A percentile compares a stretch with the other conserved stretches of the same genome.
These are phyloP conservation scores for Hucho hucho DNA, from an alignment of 2,113 vertebrate genomes.

Conservation along the genomic window DNA sequence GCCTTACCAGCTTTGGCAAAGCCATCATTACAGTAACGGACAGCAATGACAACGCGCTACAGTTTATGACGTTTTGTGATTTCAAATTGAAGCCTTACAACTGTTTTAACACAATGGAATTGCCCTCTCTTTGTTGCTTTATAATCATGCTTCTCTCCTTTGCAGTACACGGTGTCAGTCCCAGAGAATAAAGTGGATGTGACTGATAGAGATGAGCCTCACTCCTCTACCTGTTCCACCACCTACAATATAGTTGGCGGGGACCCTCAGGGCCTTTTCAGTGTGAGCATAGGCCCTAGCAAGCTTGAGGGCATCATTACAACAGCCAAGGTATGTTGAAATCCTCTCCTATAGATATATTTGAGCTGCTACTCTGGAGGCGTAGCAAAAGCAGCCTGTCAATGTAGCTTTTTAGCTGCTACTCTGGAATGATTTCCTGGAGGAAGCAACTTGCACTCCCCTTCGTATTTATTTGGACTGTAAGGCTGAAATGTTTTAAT, in stretches of 20 bases:
- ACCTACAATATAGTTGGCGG: slow-evolving; percentile 77
- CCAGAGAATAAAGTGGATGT: slow-evolving; percentile 73
- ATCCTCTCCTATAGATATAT: background rate
- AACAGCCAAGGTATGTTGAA: slow-evolving; percentile 77
- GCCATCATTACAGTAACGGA: slow-evolving; percentile 79
- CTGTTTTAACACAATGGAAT: background rate
- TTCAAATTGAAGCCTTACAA: background rate
- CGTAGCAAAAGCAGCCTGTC: too few relatives aligned
- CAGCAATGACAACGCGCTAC: slow-evolving; percentile 80
- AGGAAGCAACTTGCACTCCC: too few relatives aligned
- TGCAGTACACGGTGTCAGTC: slow-evolving; percentile 73
- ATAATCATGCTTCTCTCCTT: slow-evolving; percentile 4
- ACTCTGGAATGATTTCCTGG: too few relatives aligned
- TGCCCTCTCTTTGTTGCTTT: accelerated
- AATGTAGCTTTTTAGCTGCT: too few relatives aligned
- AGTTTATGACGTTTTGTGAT: slow-evolving; percentile 72
- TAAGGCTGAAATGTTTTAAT: too few relatives aligned
- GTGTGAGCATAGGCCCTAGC: slow-evolving; percentile 69
- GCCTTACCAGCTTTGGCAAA: slow-evolving; percentile 52
- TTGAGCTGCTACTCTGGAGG: background rate
- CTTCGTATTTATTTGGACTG: too few relatives aligned
- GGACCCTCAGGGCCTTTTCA: slow-evolving; percentile 67
- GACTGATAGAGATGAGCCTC: slow-evolving; percentile 72
- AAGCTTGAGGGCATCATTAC: slow-evolving; percentile 81
- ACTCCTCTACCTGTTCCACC: slow-evolving; percentile 76